Base-by-base conservation (phyloP, 2,888 invertebrate species). In the Nomada ruficornis region DNA sequence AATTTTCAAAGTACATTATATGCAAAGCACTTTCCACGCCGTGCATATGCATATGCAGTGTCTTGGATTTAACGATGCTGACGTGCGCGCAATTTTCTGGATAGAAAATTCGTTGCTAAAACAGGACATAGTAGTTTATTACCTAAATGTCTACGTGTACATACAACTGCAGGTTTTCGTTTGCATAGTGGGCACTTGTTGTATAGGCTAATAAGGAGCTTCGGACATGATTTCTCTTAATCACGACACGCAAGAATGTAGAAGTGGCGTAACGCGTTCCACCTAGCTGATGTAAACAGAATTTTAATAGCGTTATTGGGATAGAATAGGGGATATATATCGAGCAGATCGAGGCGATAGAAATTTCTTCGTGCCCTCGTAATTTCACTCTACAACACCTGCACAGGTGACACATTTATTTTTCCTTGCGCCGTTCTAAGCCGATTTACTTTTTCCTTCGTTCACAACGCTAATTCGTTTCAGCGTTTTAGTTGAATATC, bases 221-320 rank as follows among this genome's bases (percentile, higher is more conserved):
- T 10, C 15, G 36, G 70, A 67, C 70, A 65, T 81, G 68, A 80
- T 81, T 81, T 82, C 71, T 80, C 80, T 71, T 71, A 50, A 81
- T 75, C 75, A 29, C 13, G 23, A 13, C 65, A 62, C 42, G 74
- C 68, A 62, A 69, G 79, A 63, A 57, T 54, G 76, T 68, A 47
- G 11, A 52, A 72, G 69, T 81, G 77, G 64, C 76, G 77, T 82
- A 82, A 82, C 70, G 47, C 55, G 71, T 76, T 80, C 63, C 76
- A 55, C 47, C 64, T 72, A 54, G 52, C 63, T 59, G 76, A 75
- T 80, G 80, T 75, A 82, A 82, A 77, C 72, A 69, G 72, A 76
- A 82, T 82, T 76, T 81, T 62, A 82, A 80, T 80, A 82, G 74
- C 59, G 44, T 26, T 23, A 26, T 23, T 20, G 29, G 20, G 54